phyloP scores from a whole-genome alignment of 2,797 vertebrate species.

The Dicrostonyx torquatus region DNA sequence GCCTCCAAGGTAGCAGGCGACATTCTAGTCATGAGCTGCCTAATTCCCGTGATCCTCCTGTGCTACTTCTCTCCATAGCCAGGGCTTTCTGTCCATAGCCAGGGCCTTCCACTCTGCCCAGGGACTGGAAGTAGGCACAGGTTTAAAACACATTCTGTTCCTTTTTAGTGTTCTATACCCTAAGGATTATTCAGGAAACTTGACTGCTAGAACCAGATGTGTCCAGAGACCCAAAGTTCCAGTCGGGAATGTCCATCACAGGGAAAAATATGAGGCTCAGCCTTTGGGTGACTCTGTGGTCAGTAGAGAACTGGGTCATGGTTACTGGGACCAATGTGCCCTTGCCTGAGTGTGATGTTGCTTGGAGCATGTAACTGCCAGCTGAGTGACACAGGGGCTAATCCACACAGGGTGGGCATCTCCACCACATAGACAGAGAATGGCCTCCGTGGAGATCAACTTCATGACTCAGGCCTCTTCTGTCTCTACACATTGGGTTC shows the following conservation, averaged over 20 bases:
- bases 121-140: neutral
- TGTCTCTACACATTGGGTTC: neutral
- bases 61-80: neutral
- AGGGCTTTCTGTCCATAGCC: too few species aligned
- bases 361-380: accelerated
- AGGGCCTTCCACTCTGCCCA: too few species aligned
- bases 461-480: neutral
- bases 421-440: accelerated
- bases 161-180: neutral
- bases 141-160: neutral
- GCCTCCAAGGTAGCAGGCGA: neutral
- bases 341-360: accelerated
- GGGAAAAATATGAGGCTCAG: neutral
- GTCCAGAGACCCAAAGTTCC: neutral
- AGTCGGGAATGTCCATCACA: accelerated
- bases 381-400: too few species aligned
- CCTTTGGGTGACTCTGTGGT: too few species aligned
- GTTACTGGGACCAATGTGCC: accelerated
- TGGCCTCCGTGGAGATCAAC: neutral
- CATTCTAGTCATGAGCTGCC: neutral
- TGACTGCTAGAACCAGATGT: accelerated
- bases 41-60: too few species aligned
- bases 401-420: accelerated
- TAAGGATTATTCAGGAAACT: neutral
- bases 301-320: accelerated